A percentile compares a stretch with the other conserved stretches of the same genome.
phyloP scores from a whole-genome alignment of 2,888 invertebrate genomes.

The Glaucopsyche alexis region DNA sequence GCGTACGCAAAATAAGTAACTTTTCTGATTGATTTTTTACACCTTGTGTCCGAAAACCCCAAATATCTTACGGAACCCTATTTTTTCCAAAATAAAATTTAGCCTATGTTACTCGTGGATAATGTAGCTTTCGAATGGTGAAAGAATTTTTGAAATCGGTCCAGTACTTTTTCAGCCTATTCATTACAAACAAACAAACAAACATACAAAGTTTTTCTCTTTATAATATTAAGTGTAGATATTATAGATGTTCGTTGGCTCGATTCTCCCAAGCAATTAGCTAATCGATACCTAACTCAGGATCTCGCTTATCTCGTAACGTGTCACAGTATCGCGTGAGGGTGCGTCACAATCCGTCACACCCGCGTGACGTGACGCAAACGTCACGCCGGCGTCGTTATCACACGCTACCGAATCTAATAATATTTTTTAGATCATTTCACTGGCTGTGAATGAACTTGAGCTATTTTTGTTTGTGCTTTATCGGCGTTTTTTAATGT shows the following conservation, averaged over 20 bases:
- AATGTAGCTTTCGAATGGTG: too few relatives aligned
- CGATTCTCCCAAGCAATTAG: neutral
- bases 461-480: neutral
- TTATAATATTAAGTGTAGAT: too few relatives aligned
- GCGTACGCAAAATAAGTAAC: too few relatives aligned
- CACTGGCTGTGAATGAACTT: slow-evolving; percentile 8
- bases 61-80: too few relatives aligned
- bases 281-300: slow-evolving; percentile 13
- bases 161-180: too few relatives aligned
- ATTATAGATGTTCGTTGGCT: neutral
- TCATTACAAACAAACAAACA: too few relatives aligned
- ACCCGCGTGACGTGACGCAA: slow-evolving; percentile 36
- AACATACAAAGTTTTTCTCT: too few relatives aligned
- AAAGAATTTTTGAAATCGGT: too few relatives aligned
- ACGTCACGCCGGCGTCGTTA: slow-evolving; percentile 34
- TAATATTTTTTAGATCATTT: slow-evolving; percentile 28
- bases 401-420: slow-evolving; percentile 32
- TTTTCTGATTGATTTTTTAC: too few relatives aligned
- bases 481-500: neutral
- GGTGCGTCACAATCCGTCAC: slow-evolving; percentile 52
- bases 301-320: slow-evolving; percentile 39
- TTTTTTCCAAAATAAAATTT: too few relatives aligned
- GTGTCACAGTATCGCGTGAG: slow-evolving; percentile 38
- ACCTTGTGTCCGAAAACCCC: too few relatives aligned
- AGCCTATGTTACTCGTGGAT: too few relatives aligned